Evolutionary conservation across 2,888 invertebrate genomes (phyloP), one percentile per base, ranked within the genome.

Genomic region (Megastigmus dorsalis): DNA sequence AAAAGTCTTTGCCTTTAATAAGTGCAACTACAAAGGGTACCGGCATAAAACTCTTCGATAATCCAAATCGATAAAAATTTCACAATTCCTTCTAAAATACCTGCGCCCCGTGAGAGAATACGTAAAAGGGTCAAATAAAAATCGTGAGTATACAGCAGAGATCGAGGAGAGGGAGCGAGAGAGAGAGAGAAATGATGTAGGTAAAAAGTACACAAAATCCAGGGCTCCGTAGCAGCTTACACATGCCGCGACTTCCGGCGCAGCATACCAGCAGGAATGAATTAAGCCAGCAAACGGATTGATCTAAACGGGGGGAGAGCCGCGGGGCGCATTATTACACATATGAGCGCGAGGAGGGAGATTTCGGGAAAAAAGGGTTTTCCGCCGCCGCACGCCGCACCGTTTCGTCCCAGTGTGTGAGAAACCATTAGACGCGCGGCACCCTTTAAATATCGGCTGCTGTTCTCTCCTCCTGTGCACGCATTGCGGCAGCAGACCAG

Each of bases 361-460:
- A 72, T 76, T 72, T 72, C 23, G 50, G n/a, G 59, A 76, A 68
- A 75, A 76, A 76, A 73, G 76, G 76, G 76, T 76, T 76, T 76
- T 76, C 76, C 76, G 66, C 65, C 23, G 23, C 45, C 41, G 57
- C 41, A n/a, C n/a, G n/a, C n/a, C n/a, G n/a, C n/a, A n/a, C n/a
- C n/a, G n/a, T n/a, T n/a, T n/a, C n/a, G n/a, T 10, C 1, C 15
- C 9, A 70, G 62, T 73, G 76, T 73, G 76, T 73, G 73, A 76
- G 76, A 76, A 76, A 76, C 73, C 70, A 76, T 73, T 76, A 73
- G 76, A 76, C 57, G 66, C 18, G 50, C 33, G 36, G 67, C 70
- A 70, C 70, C 52, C 67, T 62, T 75, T 57, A 68, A 75, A 67
- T 10, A 54, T 38, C 41, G n/a, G n/a, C 28, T 28, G n/a, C n/a